Percentiles rank a stretch among this genome's conserved stretches.
Evolutionary conservation across 2,113 vertebrate genomes (phyloP).

Genomic region (Bubalus kerabau): DNA sequence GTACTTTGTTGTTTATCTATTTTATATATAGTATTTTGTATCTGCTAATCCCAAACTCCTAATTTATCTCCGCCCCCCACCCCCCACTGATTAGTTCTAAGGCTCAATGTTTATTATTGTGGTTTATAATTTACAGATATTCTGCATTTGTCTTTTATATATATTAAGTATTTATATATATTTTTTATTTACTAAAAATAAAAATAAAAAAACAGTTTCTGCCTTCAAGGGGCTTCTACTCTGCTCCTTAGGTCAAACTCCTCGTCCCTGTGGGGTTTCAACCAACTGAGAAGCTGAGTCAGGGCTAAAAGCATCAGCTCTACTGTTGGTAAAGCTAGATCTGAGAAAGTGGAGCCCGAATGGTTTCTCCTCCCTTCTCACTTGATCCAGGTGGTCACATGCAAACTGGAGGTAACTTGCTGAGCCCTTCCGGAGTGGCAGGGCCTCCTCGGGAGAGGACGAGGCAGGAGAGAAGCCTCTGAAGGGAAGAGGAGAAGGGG

Average conservation of each 20-base stretch:
- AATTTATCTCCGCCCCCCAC: background rate
- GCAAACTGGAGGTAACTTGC: background rate
- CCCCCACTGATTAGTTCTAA: background rate
- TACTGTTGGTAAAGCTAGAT: background rate
- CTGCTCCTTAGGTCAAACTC: background rate
- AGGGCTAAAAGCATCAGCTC: background rate
- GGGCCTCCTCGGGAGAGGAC: background rate
- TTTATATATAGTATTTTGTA: background rate
- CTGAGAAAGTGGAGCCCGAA: background rate
- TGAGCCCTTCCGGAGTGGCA: background rate
- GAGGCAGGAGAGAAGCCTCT: background rate
- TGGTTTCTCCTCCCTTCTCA: background rate
- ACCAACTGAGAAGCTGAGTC: background rate
- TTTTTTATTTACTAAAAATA: background rate
- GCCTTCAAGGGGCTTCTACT: background rate
- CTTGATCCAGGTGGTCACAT: background rate
- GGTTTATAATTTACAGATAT: background rate
- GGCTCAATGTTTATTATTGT: background rate
- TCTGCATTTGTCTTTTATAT: background rate
- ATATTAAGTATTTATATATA: background rate
- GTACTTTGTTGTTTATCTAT: background rate
- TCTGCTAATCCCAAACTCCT: background rate
- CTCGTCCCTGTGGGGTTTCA: background rate
- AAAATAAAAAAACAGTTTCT: background rate
- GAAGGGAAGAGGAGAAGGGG: background rate